These are phyloP conservation scores for Trogon melanurus DNA, from an alignment of 2,113 vertebrate species.

Conservation along the genomic window DNA sequence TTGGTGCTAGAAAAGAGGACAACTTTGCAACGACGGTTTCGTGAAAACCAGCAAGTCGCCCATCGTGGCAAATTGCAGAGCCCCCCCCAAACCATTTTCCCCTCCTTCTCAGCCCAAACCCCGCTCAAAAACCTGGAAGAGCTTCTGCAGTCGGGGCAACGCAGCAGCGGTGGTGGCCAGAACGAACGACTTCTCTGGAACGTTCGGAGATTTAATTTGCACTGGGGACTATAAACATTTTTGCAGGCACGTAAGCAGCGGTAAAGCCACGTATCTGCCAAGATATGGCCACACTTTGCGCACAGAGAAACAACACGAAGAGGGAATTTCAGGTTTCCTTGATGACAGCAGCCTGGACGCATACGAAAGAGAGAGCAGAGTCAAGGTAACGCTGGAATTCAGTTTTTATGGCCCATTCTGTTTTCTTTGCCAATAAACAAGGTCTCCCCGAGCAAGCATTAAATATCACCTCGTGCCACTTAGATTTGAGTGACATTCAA, in stretches of 20 bases:
- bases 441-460: neutral
- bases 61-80: rapidly evolving
- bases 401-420: neutral
- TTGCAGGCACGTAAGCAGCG: rapidly evolving
- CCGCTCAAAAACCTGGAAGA: neutral
- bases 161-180: rapidly evolving
- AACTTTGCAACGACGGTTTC: neutral
- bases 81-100: too few species aligned
- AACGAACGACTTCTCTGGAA: neutral
- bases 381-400: neutral
- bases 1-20: neutral
- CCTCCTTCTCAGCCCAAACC: neutral
- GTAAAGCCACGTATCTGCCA: neutral
- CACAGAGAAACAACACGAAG: neutral
- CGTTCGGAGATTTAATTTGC: neutral
- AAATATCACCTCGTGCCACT: neutral
- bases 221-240: neutral
- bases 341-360: neutral
- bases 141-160: neutral
- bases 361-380: neutral
- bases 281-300: neutral
- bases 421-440: neutral
- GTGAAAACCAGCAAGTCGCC: rapidly evolving
- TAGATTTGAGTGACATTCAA: neutral
- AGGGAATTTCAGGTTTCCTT: neutral